A percentile compares a stretch with the other conserved stretches of the same genome.
Conservation (phyloP, 2,797 vertebrate genomes). For the Naso thynnoides region DNA sequence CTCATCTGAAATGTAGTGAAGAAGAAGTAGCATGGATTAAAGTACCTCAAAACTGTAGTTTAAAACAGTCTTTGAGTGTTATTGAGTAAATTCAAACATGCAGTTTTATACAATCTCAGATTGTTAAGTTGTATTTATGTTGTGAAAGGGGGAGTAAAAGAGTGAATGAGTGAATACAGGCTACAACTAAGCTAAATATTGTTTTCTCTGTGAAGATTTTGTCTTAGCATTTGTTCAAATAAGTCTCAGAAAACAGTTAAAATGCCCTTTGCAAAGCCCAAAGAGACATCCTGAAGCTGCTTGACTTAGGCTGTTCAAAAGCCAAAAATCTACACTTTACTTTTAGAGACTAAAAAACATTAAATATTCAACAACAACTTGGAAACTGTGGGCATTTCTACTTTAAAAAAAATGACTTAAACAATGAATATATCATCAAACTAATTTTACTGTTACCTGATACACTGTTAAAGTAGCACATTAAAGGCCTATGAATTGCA, state of each 20-base stretch:
- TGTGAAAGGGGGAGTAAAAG: neutral
- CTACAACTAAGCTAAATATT: neutral
- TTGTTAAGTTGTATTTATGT: neutral
- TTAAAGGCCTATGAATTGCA: neutral
- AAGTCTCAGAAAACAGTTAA: neutral
- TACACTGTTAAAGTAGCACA: neutral
- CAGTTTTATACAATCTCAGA: neutral
- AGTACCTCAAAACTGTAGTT: too few species aligned
- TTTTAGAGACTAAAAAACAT: neutral
- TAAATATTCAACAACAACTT: neutral
- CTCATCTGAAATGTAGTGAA: neutral
- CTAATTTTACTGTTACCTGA: neutral
- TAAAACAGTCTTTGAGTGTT: too few species aligned
- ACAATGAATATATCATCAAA: neutral
- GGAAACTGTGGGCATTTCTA: neutral
- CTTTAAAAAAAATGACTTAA: neutral
- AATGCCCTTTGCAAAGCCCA: neutral
- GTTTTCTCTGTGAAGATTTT: too few species aligned
- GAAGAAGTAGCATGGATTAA: neutral
- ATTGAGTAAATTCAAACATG: too few species aligned
- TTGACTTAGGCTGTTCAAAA: neutral
- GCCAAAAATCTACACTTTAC: neutral
- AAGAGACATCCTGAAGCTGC: neutral
- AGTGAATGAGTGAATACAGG: too few species aligned
- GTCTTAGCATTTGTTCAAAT: too few species aligned